Conservation (phyloP, 1,140 invertebrate genomes). For the Monochamus saltuarius region DNA sequence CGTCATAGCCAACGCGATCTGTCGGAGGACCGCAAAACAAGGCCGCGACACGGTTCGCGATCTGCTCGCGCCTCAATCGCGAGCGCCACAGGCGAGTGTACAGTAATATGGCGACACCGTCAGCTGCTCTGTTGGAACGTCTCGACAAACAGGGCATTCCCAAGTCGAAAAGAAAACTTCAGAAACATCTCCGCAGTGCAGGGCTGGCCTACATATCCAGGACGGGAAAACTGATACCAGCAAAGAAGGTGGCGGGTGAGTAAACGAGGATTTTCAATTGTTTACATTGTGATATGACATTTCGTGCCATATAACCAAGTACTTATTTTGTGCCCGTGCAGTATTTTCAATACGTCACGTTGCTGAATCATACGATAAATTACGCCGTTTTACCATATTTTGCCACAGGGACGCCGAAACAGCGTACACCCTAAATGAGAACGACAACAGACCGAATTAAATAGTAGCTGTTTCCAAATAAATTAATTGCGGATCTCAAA, state of each 20-base stretch:
- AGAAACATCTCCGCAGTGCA: conserved; percentile 53
- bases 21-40: neutral
- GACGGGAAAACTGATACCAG: conserved; percentile 53
- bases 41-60: conserved; percentile 9
- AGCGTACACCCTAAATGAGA: neutral
- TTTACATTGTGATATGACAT: conserved; percentile 38
- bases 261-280: conserved; percentile 21
- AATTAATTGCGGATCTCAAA: conserved; percentile 1
- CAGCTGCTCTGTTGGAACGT: conserved; percentile 41
- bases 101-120: conserved; percentile 44
- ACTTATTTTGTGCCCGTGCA: conserved; percentile 24
- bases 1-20: conserved; percentile 11
- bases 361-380: conserved; percentile 29
- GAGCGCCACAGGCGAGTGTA: conserved; percentile 29
- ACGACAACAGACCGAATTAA: neutral
- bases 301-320: conserved; percentile 10
- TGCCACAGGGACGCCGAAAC: neutral
- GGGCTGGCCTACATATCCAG: conserved; percentile 54
- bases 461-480: neutral
- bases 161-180: conserved; percentile 51
- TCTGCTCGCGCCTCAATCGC: conserved; percentile 7
- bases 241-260: conserved; percentile 54
- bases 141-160: conserved; percentile 48
- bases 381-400: conserved; percentile 23
- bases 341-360: conserved; percentile 32